phyloP scores from a whole-genome alignment of 2,888 invertebrate genomes.

The Autographa pulchrina region DNA sequence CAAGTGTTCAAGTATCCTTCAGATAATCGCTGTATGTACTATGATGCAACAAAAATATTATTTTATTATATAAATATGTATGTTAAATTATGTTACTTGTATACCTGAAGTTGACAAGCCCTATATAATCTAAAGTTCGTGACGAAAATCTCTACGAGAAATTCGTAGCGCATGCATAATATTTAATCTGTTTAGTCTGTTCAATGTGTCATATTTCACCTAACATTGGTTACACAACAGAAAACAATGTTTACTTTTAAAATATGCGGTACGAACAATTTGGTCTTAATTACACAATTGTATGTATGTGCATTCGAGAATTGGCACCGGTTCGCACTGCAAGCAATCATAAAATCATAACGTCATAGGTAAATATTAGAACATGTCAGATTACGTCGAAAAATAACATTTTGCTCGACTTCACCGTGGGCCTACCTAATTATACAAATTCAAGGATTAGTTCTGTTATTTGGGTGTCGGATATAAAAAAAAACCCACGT shows the following conservation, averaged over 20 bases:
- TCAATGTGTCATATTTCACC: slow-evolving; percentile 23
- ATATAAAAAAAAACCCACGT: slow-evolving; percentile 2
- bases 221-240: slow-evolving; percentile 41
- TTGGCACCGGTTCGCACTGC: slow-evolving; percentile 64
- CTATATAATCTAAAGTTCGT: slow-evolving; percentile 27
- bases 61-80: slow-evolving; percentile 23
- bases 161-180: slow-evolving; percentile 29
- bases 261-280: slow-evolving; percentile 52
- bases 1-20: slow-evolving; percentile 32
- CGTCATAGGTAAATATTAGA: slow-evolving; percentile 24
- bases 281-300: slow-evolving; percentile 57
- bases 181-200: slow-evolving; percentile 14
- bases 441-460: slow-evolving; percentile 1
- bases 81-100: slow-evolving; percentile 15
- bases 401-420: not conserved
- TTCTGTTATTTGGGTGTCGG: not conserved
- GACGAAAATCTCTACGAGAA: slow-evolving; percentile 28
- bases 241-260: slow-evolving; percentile 57
- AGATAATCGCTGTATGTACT: slow-evolving; percentile 36
- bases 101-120: slow-evolving; percentile 21
- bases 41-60: slow-evolving; percentile 41
- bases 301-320: slow-evolving; percentile 54
- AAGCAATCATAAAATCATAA: slow-evolving; percentile 55
- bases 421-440: not conserved
- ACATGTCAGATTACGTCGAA: slow-evolving; percentile 10